Evolutionary conservation across 2,888 invertebrate species (phyloP).

Genomic region (Cheilosia grossa): DNA sequence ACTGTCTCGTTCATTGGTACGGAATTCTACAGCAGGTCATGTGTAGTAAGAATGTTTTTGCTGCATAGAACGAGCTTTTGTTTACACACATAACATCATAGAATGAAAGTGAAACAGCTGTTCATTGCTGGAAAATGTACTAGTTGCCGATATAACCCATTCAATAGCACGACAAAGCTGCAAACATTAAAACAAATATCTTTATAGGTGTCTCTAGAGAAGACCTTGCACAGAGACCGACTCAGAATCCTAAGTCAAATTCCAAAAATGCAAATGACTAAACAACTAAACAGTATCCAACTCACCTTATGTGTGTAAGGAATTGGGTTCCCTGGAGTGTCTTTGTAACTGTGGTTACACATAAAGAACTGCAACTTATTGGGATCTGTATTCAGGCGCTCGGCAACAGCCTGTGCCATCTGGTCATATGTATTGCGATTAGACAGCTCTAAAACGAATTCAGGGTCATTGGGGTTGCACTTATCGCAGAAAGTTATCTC

Average conservation of each 20-base stretch:
- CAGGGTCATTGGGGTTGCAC: slow-evolving; percentile 94
- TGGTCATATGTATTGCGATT: slow-evolving; percentile 97
- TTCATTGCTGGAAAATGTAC: too few relatives aligned
- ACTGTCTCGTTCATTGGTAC: too few relatives aligned
- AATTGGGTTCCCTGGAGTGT: slow-evolving; percentile 81
- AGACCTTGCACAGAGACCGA: background rate
- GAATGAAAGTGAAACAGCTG: too few relatives aligned
- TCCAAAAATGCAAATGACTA: too few relatives aligned
- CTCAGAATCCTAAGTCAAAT: background rate
- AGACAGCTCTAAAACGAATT: slow-evolving; percentile 92
- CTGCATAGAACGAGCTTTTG: too few relatives aligned
- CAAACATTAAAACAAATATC: too few relatives aligned
- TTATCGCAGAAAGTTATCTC: slow-evolving; percentile 99
- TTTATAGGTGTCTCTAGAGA: background rate
- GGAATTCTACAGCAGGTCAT: too few relatives aligned
- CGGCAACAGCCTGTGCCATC: slow-evolving; percentile 96
- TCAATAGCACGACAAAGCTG: too few relatives aligned
- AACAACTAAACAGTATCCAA: background rate
- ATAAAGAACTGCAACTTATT: slow-evolving; percentile 98
- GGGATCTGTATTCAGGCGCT: slow-evolving; percentile 95
- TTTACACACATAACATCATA: too few relatives aligned
- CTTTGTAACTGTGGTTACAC: slow-evolving; percentile 89
- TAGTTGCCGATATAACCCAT: too few relatives aligned
- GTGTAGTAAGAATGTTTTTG: too few relatives aligned
- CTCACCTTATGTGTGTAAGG: slow-evolving; percentile 81